A percentile compares a stretch with the other conserved stretches of the same genome.
Conservation (phyloP, 2,888 invertebrate species). For the Protophormia terraenovae region DNA sequence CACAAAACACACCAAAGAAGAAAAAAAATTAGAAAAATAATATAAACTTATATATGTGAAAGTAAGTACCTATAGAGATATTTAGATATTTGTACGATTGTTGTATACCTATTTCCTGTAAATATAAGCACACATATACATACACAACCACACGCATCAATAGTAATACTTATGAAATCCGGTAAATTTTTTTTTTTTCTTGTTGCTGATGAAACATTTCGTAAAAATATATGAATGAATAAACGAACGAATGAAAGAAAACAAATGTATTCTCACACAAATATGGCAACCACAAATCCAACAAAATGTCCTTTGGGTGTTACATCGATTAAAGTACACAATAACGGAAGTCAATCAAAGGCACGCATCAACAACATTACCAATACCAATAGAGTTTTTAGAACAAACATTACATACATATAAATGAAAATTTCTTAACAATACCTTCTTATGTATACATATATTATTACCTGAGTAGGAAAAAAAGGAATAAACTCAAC, state of each 20-base stretch:
- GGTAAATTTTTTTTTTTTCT: slow-evolving; percentile 35
- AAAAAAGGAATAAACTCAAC: not conserved
- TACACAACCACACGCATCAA: not conserved
- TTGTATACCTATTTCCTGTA: not conserved
- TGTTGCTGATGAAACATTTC: slow-evolving; percentile 60
- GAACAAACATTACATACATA: slow-evolving; percentile 67
- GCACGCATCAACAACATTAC: slow-evolving; percentile 51
- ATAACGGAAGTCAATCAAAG: slow-evolving; percentile 77
- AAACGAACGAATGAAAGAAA: not conserved
- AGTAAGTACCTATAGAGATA: too few relatives aligned
- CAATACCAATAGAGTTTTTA: slow-evolving; percentile 69
- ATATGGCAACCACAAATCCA: slow-evolving; percentile 51
- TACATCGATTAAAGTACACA: slow-evolving; percentile 77
- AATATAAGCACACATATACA: not conserved
- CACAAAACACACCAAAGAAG: slow-evolving; percentile 9
- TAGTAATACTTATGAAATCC: slow-evolving; percentile 7
- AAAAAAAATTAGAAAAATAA: not conserved
- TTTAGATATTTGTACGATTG: not conserved
- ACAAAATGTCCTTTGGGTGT: slow-evolving; percentile 77
- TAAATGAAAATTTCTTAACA: not conserved
- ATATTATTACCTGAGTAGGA: not conserved
- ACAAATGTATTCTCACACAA: slow-evolving; percentile 19
- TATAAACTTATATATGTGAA: not conserved
- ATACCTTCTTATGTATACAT: not conserved
- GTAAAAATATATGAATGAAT: slow-evolving; percentile 34